Conservation (phyloP, 2,797 vertebrate species). For the Harpagifer antarcticus region DNA sequence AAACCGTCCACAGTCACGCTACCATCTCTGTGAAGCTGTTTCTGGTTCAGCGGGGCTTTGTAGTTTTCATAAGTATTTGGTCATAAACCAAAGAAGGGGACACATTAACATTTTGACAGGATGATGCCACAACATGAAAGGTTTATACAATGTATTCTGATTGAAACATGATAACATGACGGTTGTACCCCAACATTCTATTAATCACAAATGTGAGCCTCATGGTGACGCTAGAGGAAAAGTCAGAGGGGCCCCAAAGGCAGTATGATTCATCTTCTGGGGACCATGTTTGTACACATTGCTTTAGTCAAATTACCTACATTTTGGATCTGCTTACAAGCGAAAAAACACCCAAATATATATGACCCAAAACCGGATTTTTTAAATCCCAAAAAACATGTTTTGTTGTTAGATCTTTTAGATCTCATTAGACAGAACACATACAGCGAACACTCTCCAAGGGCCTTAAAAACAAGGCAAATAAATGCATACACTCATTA, state of each 20-base stretch:
- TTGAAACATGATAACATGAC: not conserved
- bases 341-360: not conserved
- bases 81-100: not conserved
- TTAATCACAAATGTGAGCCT: not conserved
- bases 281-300: not conserved
- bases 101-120: not conserved
- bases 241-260: not conserved
- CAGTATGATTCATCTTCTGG: not conserved
- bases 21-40: not conserved
- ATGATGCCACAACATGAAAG: not conserved
- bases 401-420: not conserved
- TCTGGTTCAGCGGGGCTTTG: not conserved
- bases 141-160: no score
- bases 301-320: no score
- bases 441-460: not conserved
- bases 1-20: not conserved
- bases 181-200: not conserved
- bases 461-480: not conserved
- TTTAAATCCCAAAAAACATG: not conserved
- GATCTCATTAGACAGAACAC: not conserved
- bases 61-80: not conserved
- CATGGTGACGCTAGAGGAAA: not conserved
- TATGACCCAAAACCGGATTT: not conserved
- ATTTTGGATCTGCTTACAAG: not conserved
- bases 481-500: constrained; percentile 1